Evolutionary conservation across 64 coral and sea anemone species (phyloP), one percentile per base, ranked within the genome.

Genomic region (Montipora foliosa): DNA sequence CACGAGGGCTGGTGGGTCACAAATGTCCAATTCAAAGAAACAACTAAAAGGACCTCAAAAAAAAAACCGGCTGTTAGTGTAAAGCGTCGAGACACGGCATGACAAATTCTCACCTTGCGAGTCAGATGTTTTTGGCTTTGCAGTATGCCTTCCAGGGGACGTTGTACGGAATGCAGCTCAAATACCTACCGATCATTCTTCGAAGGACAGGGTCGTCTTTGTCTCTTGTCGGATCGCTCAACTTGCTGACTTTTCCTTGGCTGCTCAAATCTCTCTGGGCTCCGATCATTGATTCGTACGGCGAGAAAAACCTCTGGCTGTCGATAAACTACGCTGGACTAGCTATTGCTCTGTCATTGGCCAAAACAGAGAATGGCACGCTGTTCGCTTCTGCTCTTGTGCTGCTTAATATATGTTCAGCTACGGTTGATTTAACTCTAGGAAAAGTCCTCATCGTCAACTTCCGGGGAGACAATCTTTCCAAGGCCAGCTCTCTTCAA

Each of bases 231-330:
- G 90, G 96, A 50, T 98, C 96, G 5, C 71, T 98, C 45, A 88
- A 95, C n/a, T 47, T 98, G 20, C 14, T 88, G 12, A 90, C 76
- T 47, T 93, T 67, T 44, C 96, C 96, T 8, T 98, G 96, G 96
- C 44, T 98, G 37, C 14, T 95, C 20, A 98, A 95, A 47, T 88
- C 96, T 6, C 46, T 98, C 0, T 98, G 96, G 96, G 92, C 96
- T 5, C 96, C 96, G 16, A 67, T 95, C 6, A 29, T 98, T 2
- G 96, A 95, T 52, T 44, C 46, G 5, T 89, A 89, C 62, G 74
- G 82, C 24, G 58, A 89, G 57, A 95, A 51, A 75, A 92, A 22
- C 87, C 9, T 47, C 19, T 94, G 96, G 93, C 86, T 98, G 11
- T 66, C 68, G 29, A 8, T 84, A 8, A 95, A 89, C 48, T 75